Percentiles rank a stretch among this genome's conserved stretches.
phyloP scores from a whole-genome alignment of 2,888 invertebrate genomes.

The Epiblema foenella region DNA sequence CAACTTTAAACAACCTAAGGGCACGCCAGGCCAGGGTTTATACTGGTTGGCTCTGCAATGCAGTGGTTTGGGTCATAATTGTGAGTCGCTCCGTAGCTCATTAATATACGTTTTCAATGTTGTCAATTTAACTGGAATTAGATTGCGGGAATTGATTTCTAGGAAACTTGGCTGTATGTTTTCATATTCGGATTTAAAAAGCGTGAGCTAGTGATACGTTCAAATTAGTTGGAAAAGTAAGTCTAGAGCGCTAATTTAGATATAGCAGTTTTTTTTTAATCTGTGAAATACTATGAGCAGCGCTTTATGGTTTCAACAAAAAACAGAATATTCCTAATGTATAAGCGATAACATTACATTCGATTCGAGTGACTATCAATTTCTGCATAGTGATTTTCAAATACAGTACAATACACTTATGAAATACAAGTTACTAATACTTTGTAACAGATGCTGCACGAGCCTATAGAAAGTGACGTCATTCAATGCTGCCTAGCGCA shows the following conservation, averaged over 20 bases:
- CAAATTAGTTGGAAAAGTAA: neutral
- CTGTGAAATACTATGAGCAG: no score
- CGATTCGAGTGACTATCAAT: no score
- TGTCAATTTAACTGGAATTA: slow-evolving; percentile 38
- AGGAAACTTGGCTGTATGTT: neutral
- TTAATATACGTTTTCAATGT: slow-evolving; percentile 39
- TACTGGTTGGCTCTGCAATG: neutral
- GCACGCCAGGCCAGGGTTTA: no score
- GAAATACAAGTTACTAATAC: no score
- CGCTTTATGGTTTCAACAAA: no score
- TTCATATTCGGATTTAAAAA: neutral
- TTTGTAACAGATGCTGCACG: no score
- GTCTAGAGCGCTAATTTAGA: neutral
- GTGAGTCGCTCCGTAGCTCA: slow-evolving; percentile 13
- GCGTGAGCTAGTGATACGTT: neutral
- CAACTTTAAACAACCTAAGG: neutral
- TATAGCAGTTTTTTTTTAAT: neutral
- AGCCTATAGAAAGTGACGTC: no score
- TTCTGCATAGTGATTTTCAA: no score
- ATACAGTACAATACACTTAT: no score
- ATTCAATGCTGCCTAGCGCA: no score
- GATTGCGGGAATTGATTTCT: slow-evolving; percentile 33
- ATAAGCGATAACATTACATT: no score
- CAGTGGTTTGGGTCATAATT: neutral
- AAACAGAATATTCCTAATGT: no score